Percentiles rank a stretch among this genome's conserved stretches.
Conservation (phyloP, 1,140 invertebrate genomes). For the Colletes gigas region DNA sequence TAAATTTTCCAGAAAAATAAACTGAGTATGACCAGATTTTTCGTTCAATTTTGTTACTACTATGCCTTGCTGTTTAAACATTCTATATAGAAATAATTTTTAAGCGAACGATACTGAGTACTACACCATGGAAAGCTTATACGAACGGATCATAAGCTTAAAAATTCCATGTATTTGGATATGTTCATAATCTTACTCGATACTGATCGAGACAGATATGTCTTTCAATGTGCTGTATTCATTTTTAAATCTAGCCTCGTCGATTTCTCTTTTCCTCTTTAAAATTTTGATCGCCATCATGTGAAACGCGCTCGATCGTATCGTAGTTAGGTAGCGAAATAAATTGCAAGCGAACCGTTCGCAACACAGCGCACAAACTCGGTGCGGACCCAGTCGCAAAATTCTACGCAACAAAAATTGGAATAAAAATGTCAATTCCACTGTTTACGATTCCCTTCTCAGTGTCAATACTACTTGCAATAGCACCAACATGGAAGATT, state of each 20-base stretch:
- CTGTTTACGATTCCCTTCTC: slow-evolving; percentile 7
- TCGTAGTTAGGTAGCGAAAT: not conserved
- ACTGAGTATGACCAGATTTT: too few species aligned
- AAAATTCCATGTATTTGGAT: not conserved
- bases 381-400: not conserved
- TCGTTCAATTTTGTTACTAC: too few species aligned
- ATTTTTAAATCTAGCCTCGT: not conserved
- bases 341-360: not conserved
- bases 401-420: not conserved
- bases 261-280: not conserved
- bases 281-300: not conserved
- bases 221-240: not conserved
- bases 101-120: too few species aligned
- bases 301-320: slow-evolving; percentile 12
- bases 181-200: not conserved
- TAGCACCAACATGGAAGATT: slow-evolving; percentile 41
- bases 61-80: too few species aligned
- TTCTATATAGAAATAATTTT: not conserved
- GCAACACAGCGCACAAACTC: not conserved
- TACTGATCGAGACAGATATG: too few species aligned
- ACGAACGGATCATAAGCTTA: not conserved
- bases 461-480: slow-evolving; percentile 23
- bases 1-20: too few species aligned
- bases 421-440: slow-evolving; percentile 5
- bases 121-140: too few species aligned